Percentiles rank a stretch among this genome's conserved stretches.
Conservation (phyloP, 2,888 invertebrate species). For the Caenorhabditis doughertyi region DNA sequence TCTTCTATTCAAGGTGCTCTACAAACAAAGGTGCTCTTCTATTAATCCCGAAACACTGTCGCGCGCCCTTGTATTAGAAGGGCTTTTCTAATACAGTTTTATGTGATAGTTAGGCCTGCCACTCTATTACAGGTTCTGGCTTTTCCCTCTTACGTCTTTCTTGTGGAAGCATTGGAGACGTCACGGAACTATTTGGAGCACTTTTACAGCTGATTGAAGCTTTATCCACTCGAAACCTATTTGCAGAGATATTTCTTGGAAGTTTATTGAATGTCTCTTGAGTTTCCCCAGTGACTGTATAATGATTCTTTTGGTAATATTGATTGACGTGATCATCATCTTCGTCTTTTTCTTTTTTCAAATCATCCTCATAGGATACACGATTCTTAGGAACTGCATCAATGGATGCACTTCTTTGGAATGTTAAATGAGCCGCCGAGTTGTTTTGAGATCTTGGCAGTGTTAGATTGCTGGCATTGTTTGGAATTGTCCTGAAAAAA, state of each 20-base stretch:
- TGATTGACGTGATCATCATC: neutral
- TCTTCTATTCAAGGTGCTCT: no score
- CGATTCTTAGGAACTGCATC: conserved; percentile 12
- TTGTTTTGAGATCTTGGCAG: conserved; percentile 26
- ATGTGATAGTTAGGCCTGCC: no score
- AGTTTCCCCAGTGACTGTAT: conserved; percentile 48
- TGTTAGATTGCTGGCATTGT: conserved; percentile 17
- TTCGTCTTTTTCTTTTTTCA: neutral
- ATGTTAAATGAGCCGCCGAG: neutral
- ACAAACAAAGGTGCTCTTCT: no score
- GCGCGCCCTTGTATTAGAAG: no score
- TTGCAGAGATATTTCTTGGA: conserved; percentile 31
- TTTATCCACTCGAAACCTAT: conserved; percentile 52
- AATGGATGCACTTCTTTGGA: conserved; percentile 32
- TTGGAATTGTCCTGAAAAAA: conserved; percentile 13
- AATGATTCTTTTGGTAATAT: conserved; percentile 43
- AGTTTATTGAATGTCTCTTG: conserved; percentile 32
- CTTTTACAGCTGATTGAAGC: conserved; percentile 37
- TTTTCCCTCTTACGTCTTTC: conserved; percentile 21
- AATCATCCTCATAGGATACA: conserved; percentile 31
- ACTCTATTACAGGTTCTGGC: no score
- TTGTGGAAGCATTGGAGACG: conserved; percentile 10
- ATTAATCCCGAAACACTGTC: no score
- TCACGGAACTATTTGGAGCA: neutral
- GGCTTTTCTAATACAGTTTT: no score